Evolutionary conservation across 1,140 invertebrate genomes (phyloP).

Genomic region (Eriosoma lanigerum): DNA sequence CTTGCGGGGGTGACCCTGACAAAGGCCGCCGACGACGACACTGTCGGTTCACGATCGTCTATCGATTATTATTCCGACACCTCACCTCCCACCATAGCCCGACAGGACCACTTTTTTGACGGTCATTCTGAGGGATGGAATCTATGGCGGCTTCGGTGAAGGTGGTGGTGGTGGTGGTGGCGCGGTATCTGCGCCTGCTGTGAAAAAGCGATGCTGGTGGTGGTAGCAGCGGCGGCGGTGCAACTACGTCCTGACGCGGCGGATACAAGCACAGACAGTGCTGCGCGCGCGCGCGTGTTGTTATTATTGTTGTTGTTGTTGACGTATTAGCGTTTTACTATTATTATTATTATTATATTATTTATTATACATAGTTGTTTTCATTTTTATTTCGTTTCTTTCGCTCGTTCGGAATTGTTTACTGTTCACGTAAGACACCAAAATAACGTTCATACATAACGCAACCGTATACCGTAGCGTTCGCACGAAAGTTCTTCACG

Average conservation of each 20-base stretch:
- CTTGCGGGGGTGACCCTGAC: conserved; percentile 34
- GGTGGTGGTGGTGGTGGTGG: background rate
- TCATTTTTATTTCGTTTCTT: background rate
- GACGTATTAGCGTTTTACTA: background rate
- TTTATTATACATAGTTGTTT: background rate
- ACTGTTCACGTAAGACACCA: background rate
- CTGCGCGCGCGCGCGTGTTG: conserved; percentile 37
- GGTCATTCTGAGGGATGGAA: conserved; percentile 45
- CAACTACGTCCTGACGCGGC: conserved; percentile 17
- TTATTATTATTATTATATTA: no score
- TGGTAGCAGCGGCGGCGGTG: background rate
- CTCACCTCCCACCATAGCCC: background rate
- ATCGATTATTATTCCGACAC: conserved; percentile 33
- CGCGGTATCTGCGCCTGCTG: background rate
- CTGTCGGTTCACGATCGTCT: background rate
- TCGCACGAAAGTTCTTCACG: no score
- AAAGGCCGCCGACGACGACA: conserved; percentile 24
- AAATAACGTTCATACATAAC: no score
- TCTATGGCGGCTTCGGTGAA: background rate
- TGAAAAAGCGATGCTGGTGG: background rate
- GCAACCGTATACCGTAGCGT: no score
- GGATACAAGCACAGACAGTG: conserved; percentile 23
- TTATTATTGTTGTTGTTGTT: conserved; percentile 44
- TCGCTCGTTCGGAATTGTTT: background rate
- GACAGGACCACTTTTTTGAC: conserved; percentile 15